Evolutionary conservation across 2,113 vertebrate genomes (phyloP), one percentile per base, ranked within the genome.

Genomic region (Malurus alboscapulatus): DNA sequence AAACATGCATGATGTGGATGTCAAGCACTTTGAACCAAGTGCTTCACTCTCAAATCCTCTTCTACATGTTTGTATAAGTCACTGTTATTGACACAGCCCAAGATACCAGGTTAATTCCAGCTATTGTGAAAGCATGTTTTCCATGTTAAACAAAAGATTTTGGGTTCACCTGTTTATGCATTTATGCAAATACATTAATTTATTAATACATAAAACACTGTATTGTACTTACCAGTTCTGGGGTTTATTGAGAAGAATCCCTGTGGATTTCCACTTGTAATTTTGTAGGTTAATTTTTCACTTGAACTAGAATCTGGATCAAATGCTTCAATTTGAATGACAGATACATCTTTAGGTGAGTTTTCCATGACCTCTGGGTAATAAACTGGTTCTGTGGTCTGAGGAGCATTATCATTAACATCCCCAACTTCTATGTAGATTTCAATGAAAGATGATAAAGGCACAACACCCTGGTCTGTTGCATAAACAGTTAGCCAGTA

Each of bases 401-500:
- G 99, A 2, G 99, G 99, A 3, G 98, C 98, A 4, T 99, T 99
- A 96, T 99, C 99, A 30, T 99, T 99, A 94, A 99, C 98, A 80
- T 99, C 99, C 66, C 98, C 98, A 20, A 99, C 98, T 94, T 99
- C 98, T 40, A 99, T 96, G 97, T 98, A 99, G 92, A 99, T 96
- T 97, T 99, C 99, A 14, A 98, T 98, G 18, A 99, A 99, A 26
- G 99, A 97, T 2, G 99, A 99, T 8, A 99, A 98, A 11, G 99
- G 99, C 40, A 99, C 98, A 26, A 99, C 98, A 0, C 98, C 99
- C 13, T 97, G 97, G 75, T 99, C 99, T 25, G 98, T 97, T n/a
- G 99, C 99, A 32, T 99, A 99, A 88, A 99, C 98, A 0, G 99
- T 99, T 12, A 99, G 97, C 99, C 99, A 99, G 96, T 99, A 99